These are phyloP conservation scores for Camponotus pennsylvanicus DNA, from an alignment of 1,140 invertebrate species.

Conservation along the genomic window DNA sequence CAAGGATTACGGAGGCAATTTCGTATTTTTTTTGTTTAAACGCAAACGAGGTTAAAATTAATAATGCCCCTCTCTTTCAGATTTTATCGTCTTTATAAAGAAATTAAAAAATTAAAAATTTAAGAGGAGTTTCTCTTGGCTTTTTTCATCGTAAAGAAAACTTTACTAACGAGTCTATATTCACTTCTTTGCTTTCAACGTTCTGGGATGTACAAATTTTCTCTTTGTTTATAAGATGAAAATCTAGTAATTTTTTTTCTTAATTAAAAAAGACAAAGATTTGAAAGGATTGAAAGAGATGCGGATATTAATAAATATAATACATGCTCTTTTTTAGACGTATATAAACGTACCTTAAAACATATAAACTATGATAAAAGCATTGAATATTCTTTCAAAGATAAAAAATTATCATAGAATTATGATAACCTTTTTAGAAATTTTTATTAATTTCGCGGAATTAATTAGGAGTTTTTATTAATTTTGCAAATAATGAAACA, in stretches of 20 bases:
- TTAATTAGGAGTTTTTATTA: too few species aligned
- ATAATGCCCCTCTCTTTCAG: background rate
- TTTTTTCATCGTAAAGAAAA: background rate
- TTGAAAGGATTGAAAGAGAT: background rate
- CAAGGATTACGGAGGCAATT: background rate
- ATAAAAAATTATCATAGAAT: background rate
- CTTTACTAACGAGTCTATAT: background rate
- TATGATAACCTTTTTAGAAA: background rate
- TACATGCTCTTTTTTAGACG: background rate
- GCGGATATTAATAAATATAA: background rate
- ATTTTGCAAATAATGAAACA: background rate
- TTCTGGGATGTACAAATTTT: background rate
- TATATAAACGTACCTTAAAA: background rate
- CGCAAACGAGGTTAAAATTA: constrained; percentile 5
- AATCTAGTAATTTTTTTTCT: background rate
- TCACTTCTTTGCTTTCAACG: background rate
- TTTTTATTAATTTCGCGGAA: background rate
- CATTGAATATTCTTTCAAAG: background rate
- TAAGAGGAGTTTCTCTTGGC: background rate
- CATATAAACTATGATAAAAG: background rate
- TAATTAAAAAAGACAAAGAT: background rate
- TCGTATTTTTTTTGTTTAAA: background rate
- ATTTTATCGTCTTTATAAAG: background rate
- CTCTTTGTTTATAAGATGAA: background rate
- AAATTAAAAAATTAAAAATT: constrained; percentile 10